Evolutionary conservation across 2,797 vertebrate species (phyloP), one percentile per base, ranked within the genome.

Genomic region (Diceros bicornis): DNA sequence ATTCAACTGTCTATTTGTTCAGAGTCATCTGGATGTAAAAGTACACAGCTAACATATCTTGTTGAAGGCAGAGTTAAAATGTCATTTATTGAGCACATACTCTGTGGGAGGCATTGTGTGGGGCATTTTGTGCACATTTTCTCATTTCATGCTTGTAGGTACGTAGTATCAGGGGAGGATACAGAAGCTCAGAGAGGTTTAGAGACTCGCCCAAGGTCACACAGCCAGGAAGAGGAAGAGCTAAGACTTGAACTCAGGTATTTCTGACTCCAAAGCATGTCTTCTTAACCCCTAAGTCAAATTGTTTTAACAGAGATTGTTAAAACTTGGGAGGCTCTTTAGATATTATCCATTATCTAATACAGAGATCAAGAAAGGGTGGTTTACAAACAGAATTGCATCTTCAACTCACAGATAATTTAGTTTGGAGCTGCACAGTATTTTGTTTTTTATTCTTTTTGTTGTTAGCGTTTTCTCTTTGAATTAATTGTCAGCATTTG

Each of bases 11-110:
- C 50, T 81, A n/a, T 77, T 93, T 83, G 37, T 34, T 97, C 92
- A 44, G 74, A 82, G 71, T 74, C 85, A 44, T 79, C 89, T 59
- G n/a, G 37, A 47, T 37, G 93, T 93, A 66, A 74, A 94, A 84
- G 5, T 37, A 11, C 1, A 23, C 14, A 17, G 44, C 69, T 68
- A 18, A 2, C 10, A 14, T 32, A 13, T 25, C 29, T 55, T 50
- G 41, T 64, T 41, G 34, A 90, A 75, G 29, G 61, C 68, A 82
- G 32, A 41, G 34, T 61, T 61, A 17, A 12, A 27, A 21, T 27
- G 11, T 41, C 37, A 25, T 66, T 74, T 47, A 37, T 4, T 64
- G 57, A 61, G 25, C 57, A 61, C 44, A 16, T 12, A 2, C 59
- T 84, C 52, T 57, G 3, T 10, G 29, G 3, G 59, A 44, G 44